Percentiles rank a stretch among this genome's conserved stretches.
phyloP scores from a whole-genome alignment of 2,888 invertebrate genomes.

The Melieria omissa region DNA sequence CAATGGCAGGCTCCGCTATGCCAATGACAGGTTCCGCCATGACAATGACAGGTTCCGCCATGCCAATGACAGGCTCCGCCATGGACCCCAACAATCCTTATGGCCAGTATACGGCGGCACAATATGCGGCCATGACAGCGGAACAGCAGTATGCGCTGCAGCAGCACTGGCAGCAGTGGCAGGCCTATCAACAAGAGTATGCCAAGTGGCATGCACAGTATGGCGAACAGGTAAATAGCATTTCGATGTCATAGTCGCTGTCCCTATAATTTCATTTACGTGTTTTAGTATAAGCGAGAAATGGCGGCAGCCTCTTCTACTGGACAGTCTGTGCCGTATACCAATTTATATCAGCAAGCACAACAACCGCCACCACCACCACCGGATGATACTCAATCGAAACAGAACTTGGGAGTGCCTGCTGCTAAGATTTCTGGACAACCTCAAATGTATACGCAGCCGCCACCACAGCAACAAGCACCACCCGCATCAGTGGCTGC shows the following conservation, averaged over 20 bases:
- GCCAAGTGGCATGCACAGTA: slow-evolving; percentile 67
- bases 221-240: slow-evolving; percentile 63
- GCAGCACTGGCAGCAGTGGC: slow-evolving; percentile 67
- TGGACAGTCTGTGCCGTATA: slow-evolving; percentile 29
- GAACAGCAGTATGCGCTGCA: slow-evolving; percentile 65
- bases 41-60: slow-evolving; percentile 16
- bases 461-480: slow-evolving; percentile 49
- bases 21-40: slow-evolving; percentile 19
- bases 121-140: slow-evolving; percentile 62
- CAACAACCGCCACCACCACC: slow-evolving; percentile 39
- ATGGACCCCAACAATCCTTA: slow-evolving; percentile 47
- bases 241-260: neutral
- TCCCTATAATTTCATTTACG: neutral
- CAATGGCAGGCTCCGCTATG: neutral
- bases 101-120: slow-evolving; percentile 60
- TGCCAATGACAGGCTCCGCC: slow-evolving; percentile 18
- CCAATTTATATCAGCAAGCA: slow-evolving; percentile 35
- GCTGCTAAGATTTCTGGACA: slow-evolving; percentile 55
- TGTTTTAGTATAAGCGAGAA: slow-evolving; percentile 63
- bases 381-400: slow-evolving; percentile 35
- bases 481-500: slow-evolving; percentile 14
- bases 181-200: slow-evolving; percentile 65
- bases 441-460: slow-evolving; percentile 60
- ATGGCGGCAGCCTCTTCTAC: slow-evolving; percentile 61
- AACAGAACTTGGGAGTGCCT: slow-evolving; percentile 29